A percentile compares a stretch with the other conserved stretches of the same genome.
phyloP scores from a whole-genome alignment of 2,888 invertebrate genomes.

The Drosophila fulvimacula region DNA sequence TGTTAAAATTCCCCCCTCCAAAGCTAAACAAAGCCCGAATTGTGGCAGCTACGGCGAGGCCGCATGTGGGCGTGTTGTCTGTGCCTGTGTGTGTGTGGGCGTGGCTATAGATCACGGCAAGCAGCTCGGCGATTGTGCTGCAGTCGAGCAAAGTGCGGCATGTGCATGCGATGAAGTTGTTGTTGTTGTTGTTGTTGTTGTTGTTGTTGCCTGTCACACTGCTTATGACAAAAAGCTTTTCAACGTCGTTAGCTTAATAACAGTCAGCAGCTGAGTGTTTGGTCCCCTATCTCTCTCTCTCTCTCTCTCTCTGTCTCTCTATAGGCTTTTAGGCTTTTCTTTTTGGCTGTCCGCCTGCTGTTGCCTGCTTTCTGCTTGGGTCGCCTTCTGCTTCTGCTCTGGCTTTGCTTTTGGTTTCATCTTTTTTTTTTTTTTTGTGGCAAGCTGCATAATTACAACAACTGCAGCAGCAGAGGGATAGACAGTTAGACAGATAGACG shows the following conservation, averaged over 20 bases:
- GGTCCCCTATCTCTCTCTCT: background rate
- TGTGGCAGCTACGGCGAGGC: background rate
- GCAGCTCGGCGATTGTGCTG: constrained; percentile 29
- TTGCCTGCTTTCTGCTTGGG: background rate
- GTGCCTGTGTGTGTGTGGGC: background rate
- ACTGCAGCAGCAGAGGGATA: constrained; percentile 42
- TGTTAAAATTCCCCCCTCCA: background rate
- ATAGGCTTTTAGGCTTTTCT: constrained; percentile 32
- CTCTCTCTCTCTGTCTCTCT: constrained; percentile 11
- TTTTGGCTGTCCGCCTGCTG: background rate
- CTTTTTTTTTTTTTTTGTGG: constrained; percentile 20
- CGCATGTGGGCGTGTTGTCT: background rate
- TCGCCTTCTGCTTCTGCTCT: background rate
- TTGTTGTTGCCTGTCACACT: constrained; percentile 33
- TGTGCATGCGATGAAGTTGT: constrained; percentile 14
- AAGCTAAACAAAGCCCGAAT: background rate
- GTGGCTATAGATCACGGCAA: background rate
- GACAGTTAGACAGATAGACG: too few species aligned
- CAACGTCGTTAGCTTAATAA: constrained; percentile 78
- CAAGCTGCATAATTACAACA: constrained; percentile 76
- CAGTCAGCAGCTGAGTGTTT: constrained; percentile 66
- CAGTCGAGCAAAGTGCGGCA: constrained; percentile 35
- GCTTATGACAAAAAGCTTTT: constrained; percentile 68
- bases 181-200: constrained; percentile 8
- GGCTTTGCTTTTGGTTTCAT: background rate